phyloP scores from a whole-genome alignment of 1,140 invertebrate species.

The Sitodiplosis mosellana region DNA sequence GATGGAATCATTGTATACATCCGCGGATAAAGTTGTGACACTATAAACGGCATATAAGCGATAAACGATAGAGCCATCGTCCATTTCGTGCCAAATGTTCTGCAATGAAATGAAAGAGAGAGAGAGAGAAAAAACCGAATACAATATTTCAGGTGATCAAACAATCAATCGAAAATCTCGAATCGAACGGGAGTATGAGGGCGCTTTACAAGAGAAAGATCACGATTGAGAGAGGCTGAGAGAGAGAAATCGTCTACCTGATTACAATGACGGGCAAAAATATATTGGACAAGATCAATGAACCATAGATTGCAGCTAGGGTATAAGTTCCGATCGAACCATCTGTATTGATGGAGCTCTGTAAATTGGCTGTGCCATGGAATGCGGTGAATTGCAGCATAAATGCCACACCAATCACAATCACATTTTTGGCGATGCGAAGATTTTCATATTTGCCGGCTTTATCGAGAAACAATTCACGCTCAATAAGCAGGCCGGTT shows the following conservation, averaged over 20 bases:
- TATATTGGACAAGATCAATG: conserved; percentile 77
- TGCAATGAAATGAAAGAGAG: conserved; percentile 30
- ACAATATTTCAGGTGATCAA: conserved; percentile 62
- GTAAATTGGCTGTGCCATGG: conserved; percentile 72
- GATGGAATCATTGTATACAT: conserved; percentile 73
- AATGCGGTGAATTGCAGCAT: conserved; percentile 90
- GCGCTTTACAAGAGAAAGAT: conserved; percentile 1
- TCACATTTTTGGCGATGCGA: conserved; percentile 68
- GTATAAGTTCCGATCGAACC: conserved; percentile 69
- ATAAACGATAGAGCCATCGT: conserved; percentile 67
- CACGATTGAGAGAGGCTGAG: background rate
- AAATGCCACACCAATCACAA: conserved; percentile 68
- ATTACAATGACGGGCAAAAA: conserved; percentile 51
- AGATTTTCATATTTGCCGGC: conserved; percentile 19
- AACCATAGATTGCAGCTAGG: conserved; percentile 70
- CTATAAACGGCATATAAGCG: conserved; percentile 83
- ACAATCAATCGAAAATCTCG: conserved; percentile 9
- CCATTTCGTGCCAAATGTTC: conserved; percentile 70
- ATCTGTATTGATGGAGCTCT: conserved; percentile 71
- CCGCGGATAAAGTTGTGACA: conserved; percentile 73
- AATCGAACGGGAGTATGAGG: conserved; percentile 7
- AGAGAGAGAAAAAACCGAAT: too few species aligned
- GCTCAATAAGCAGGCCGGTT: background rate
- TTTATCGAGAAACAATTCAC: background rate
- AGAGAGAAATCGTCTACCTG: conserved; percentile 12